Percentiles rank a stretch among this genome's conserved stretches.
Evolutionary conservation across 64 coral and sea anemone genomes (phyloP).

Genomic region (Montipora efflorescens): DNA sequence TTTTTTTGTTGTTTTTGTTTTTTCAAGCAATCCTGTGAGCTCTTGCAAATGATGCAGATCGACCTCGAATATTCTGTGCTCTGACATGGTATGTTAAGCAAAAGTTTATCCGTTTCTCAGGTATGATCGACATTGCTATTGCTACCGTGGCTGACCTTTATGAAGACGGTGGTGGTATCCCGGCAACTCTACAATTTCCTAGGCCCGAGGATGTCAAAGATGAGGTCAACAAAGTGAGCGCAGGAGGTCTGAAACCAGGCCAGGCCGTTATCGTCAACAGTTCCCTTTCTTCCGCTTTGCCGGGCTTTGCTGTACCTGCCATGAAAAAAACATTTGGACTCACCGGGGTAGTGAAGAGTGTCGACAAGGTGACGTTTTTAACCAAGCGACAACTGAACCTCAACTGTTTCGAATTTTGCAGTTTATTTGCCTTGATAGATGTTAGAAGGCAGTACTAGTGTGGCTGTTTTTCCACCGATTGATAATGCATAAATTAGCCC

Average conservation of each 20-base stretch:
- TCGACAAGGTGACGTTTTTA: slow-evolving; percentile 76
- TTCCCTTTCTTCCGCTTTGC: slow-evolving; percentile 44
- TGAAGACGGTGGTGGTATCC: slow-evolving; percentile 93
- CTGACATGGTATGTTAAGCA: not conserved
- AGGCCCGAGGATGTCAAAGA: slow-evolving; percentile 89
- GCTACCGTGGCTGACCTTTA: slow-evolving; percentile 93
- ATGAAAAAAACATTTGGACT: slow-evolving; percentile 98
- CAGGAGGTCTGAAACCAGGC: slow-evolving; percentile 72
- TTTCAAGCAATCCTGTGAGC: not conserved
- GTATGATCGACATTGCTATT: slow-evolving; percentile 96
- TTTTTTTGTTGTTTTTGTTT: too few relatives aligned
- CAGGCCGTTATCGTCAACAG: slow-evolving; percentile 79
- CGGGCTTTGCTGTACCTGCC: slow-evolving; percentile 84
- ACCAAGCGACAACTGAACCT: too few relatives aligned
- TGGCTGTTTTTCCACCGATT: too few relatives aligned
- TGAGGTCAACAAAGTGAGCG: slow-evolving; percentile 87
- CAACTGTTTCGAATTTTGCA: too few relatives aligned
- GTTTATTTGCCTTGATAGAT: too few relatives aligned
- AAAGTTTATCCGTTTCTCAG: slow-evolving; percentile 31
- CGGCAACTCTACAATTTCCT: slow-evolving; percentile 75
- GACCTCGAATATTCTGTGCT: too few relatives aligned
- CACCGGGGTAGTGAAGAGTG: slow-evolving; percentile 78
- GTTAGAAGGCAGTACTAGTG: too few relatives aligned
- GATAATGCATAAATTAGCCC: too few relatives aligned
- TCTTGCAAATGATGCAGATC: too few relatives aligned